Evolutionary conservation across 2,888 invertebrate genomes (phyloP).

Genomic region (Sinopyrophorus schimmeli): DNA sequence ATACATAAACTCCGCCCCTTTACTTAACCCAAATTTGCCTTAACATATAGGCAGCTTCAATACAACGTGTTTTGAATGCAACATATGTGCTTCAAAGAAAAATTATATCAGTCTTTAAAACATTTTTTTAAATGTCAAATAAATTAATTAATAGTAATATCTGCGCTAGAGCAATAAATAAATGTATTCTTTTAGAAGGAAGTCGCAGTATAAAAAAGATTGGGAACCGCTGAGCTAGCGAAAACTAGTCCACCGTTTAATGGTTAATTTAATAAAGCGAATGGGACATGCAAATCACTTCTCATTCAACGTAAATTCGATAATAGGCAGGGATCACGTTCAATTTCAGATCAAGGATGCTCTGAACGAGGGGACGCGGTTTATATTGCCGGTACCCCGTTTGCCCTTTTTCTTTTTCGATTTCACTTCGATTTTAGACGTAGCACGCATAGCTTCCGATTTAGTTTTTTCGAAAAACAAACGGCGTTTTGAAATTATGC

Average conservation of each 20-base stretch:
- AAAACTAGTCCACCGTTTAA: constrained; percentile 8
- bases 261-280: constrained; percentile 26
- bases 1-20: no score
- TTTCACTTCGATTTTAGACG: no score
- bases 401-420: constrained; percentile 20
- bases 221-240: background rate
- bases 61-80: no score
- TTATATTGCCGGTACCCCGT: constrained; percentile 27
- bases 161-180: background rate
- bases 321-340: constrained; percentile 27
- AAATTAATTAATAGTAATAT: no score
- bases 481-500: no score
- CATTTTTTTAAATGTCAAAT: no score
- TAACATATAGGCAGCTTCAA: no score
- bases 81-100: no score
- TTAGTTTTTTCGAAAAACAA: no score
- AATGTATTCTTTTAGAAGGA: background rate
- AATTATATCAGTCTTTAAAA: no score
- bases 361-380: constrained; percentile 22
- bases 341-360: constrained; percentile 34
- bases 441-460: no score
- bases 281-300: constrained; percentile 32
- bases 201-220: background rate
- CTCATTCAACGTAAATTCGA: constrained; percentile 31
- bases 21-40: no score